Evolutionary conservation across 2,888 invertebrate genomes (phyloP), one percentile per base, ranked within the genome.

Genomic region (Drosophila diplacantha): DNA sequence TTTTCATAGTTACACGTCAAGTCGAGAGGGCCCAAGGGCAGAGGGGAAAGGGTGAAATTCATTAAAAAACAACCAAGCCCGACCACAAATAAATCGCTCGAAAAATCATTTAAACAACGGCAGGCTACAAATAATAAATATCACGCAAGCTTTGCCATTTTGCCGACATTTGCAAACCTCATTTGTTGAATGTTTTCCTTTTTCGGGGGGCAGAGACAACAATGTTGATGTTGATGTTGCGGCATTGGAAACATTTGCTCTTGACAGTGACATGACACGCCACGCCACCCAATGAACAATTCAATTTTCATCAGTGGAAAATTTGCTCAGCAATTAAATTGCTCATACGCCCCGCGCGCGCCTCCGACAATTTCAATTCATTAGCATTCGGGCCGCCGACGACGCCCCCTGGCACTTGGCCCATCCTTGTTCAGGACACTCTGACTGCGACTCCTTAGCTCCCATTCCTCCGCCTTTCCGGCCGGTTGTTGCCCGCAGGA

Each of bases 311-410:
- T 62, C 61, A 52, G 51, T 37, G 51, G 26, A 20, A 66, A 59
- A 66, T 65, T 65, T 59, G 66, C 46, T 57, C 51, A 66, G 63
- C 79, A 81, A 79, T 78, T 72, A 74, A 74, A 79, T 81, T 72
- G 52, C 74, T 47, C 65, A 81, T 79, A 75, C 76, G 78, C 63
- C 68, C 52, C 63, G 63, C 43, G 58, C 51, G 44, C 47, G 49
- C 47, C 64, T 49, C 41, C 20, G 46, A 59, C 72, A 62, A 82
- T 77, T 81, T 78, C 70, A 81, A 80, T 80, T 83, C 83, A 80
- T 81, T 80, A 83, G 83, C 78, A 80, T 80, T 73, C 50, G 24
- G 22, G 16, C 43, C 35, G 26, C 22, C 46, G 26, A 16, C 43
- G 43, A 18, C 37, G 37, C 20, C 26, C 62, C 49, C 26, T 6